phyloP scores from a whole-genome alignment of 2,113 vertebrate species.

The Indicator maculatus region DNA sequence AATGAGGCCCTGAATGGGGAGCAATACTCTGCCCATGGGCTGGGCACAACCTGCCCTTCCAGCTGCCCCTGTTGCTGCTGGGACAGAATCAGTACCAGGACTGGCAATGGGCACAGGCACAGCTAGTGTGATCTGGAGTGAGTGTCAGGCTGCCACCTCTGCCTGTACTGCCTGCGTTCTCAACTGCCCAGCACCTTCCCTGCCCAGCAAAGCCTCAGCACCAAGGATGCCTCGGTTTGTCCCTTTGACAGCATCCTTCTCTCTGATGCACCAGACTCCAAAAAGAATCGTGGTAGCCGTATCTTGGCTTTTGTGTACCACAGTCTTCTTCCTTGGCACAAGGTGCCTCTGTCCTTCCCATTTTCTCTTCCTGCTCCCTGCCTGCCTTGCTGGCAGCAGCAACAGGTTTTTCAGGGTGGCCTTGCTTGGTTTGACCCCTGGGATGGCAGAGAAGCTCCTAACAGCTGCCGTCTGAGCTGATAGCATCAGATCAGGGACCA shows the following conservation, averaged over 20 bases:
- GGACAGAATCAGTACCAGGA: not conserved
- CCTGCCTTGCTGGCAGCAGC: not conserved
- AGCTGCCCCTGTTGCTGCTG: not conserved
- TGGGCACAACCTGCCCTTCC: not conserved
- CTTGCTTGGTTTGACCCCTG: not conserved
- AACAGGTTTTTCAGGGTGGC: not conserved
- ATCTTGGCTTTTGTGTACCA: not conserved
- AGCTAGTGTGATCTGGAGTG: not conserved
- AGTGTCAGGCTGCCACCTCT: not conserved
- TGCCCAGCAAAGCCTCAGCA: not conserved
- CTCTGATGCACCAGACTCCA: not conserved
- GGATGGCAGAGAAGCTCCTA: not conserved
- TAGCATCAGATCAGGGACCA: not conserved
- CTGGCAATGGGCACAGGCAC: not conserved
- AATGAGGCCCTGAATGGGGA: not conserved
- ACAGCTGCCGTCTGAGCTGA: not conserved
- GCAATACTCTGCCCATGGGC: not conserved
- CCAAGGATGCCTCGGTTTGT: not conserved
- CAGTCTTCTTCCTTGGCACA: not conserved
- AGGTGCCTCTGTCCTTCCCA: not conserved
- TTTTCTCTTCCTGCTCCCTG: not conserved
- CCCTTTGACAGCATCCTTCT: not conserved
- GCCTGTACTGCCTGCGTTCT: not conserved
- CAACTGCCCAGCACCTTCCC: not conserved
- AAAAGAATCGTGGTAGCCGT: not conserved